Base-by-base conservation (phyloP, 2,888 invertebrate genomes). In the Ectemnius lituratus region DNA sequence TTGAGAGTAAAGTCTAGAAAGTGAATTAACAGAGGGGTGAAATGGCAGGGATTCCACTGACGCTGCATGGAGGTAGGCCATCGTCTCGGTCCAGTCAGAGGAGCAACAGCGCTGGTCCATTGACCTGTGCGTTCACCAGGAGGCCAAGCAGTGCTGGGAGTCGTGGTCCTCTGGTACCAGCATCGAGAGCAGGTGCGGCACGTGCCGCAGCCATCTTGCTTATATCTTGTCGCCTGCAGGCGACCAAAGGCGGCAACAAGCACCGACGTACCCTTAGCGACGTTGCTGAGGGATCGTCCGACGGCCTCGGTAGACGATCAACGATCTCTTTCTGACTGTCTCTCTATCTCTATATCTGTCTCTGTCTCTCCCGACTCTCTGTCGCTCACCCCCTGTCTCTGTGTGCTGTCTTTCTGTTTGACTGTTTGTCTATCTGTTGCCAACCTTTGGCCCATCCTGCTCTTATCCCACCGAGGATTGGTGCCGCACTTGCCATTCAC, bases 191-290 rank as follows among this genome's bases (percentile, higher is more conserved):
- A 96, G 96, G 96, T 96, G 96, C 96, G 94, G 96, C 96, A 92
- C 95, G 96, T 92, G 94, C 96, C 93, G 96, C 96, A 93, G 96
- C 96, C 95, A 96, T 97, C 95, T 96, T 97, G 95, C 95, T 97
- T 93, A 96, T 96, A 94, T 96, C 96, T 94, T 96, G 95, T 94
- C 95, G 95, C 93, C 94, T 95, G 83, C 90, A 90, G 85, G 87
- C 88, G 73, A 86, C 86, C 83, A 86, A 86, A 79, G 84, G 85
- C 80, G 87, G 85, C 75, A 88, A 87, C 86, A 90, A 88, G 86
- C 90, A 90, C 80, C 90, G 90, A 82, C 89, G 90, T 84, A 88
- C 90, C 86, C 90, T 90, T 88, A 90, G 90, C 86, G 90, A 90
- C 85, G 90, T 90, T 75, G 90, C 90, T 87, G 90, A 90, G 87